Evolutionary conservation across 2,888 invertebrate genomes (phyloP), one percentile per base, ranked within the genome.

Genomic region (Agriopis marginaria): DNA sequence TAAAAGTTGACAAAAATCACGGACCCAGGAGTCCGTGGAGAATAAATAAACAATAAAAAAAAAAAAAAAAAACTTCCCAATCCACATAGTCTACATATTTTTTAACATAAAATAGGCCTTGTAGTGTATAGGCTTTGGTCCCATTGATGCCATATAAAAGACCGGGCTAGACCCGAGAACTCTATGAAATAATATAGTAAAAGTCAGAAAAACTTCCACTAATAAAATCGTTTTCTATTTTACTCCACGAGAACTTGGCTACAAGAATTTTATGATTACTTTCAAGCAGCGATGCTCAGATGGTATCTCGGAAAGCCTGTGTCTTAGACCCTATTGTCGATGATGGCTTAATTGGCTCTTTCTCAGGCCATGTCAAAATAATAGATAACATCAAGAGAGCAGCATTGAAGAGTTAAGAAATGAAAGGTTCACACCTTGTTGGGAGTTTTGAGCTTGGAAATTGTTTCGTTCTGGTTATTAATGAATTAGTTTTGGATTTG

Each of bases 311-410:
- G 32, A 44, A 55, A 59, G 66, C 45, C 47, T 47, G 65, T 42
- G 62, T 50, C 59, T 75, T 66, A 69, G 65, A 39, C 3, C 23
- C 71, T 68, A 80, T 83, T 83, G 82, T 83, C 75, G 55, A 71
- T 81, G 74, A 81, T 77, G 63, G 71, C 68, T 77, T 82, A 82
- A 83, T 85, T 82, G 79, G 58, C 73, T 71, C 74, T 72, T 86
- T 86, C 83, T 74, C 86, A 83, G 77, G 79, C 74, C 76, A 70
- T 72, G 77, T 79, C 78, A 78, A 75, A 77, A 71, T 72, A 66
- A 62, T 17, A 66, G 67, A 71, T 63, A 50, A 14, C 42, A 63
- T 47, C 62, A 40, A 55, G 62, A 62, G 63, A 66, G 58, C 59
- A 44, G 14, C 49, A 40, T 54, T 56, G 47, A 42, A 40, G 3